Evolutionary conservation across 2,888 invertebrate species (phyloP).

Genomic region (Amphipoea oculea): DNA sequence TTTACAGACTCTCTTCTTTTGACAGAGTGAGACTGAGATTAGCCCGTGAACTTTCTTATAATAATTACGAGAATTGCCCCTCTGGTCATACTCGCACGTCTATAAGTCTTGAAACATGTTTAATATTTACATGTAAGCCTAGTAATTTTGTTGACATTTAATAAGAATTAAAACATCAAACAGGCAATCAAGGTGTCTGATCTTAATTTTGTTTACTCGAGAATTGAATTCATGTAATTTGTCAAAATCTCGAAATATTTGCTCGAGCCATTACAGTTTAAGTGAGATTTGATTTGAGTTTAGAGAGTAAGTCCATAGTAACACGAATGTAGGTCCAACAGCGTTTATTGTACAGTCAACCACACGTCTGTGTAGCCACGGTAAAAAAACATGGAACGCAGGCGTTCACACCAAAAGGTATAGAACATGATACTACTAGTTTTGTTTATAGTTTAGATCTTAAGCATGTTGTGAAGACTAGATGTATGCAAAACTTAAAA

Average conservation of each 20-base stretch:
- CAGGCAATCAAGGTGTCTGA: constrained; percentile 18
- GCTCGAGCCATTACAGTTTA: not conserved
- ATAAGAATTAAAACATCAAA: constrained; percentile 39
- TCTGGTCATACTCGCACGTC: no score
- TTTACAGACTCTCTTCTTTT: no score
- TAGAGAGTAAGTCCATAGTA: not conserved
- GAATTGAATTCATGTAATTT: constrained; percentile 43
- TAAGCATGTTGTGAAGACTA: not conserved
- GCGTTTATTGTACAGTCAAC: not conserved
- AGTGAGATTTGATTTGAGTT: not conserved
- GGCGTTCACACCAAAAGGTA: no score
- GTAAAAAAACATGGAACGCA: not conserved
- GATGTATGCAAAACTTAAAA: not conserved
- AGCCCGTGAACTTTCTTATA: no score
- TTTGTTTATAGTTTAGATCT: not conserved
- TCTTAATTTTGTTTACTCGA: constrained; percentile 32
- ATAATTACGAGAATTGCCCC: no score
- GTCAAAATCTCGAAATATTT: constrained; percentile 13
- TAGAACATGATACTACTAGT: not conserved
- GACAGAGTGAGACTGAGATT: no score
- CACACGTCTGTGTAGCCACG: not conserved
- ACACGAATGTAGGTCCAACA: not conserved
- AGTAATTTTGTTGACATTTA: constrained; percentile 31
- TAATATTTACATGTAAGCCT: not conserved
- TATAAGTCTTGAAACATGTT: not conserved